Base-by-base conservation (phyloP, 1,140 invertebrate species). In the Sinella curviseta region DNA sequence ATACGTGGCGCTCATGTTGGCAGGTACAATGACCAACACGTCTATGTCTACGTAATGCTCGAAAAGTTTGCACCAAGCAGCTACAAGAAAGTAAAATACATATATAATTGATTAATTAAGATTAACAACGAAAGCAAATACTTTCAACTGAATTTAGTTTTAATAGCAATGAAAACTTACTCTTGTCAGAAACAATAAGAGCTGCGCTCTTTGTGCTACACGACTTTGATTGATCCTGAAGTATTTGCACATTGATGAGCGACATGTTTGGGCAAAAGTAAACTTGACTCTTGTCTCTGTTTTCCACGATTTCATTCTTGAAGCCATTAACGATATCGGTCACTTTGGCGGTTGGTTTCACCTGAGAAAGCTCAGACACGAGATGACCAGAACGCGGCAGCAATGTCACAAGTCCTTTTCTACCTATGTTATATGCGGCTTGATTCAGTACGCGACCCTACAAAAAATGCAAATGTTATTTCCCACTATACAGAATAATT, bases 41-140 rank as follows among this genome's bases (percentile, higher is more conserved):
- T 82, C 79, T 4, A 83, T 73, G 31, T 80, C 77, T 14, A 83
- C 28, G 57, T 80, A 82, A 54, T 83, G 79, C 67, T 83, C 82
- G 48, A 83, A 83, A 34, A 65, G 80, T 76, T 83, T 83, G 33
- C 81, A 82, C 12, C 77, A 30, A 24, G 82, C 75, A 82, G 55
- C 82, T 83, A 54, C 16, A 67, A 70, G 31, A 26, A 74, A 12
- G 24, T 33, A 74, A 74, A 33, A 30, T 8, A 74, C 8, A 14
- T 54, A 16, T 54, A 26, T 12, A 67, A 67, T 12, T 67, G 4
- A 67, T 67, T 26, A 4, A 24, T 67, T 26, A 26, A 67, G 24
- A 12, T 67, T 67, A 24, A 67, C 30, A 26, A 26, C 8, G 24
- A 14, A 65, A n/a, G 8, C 20, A 48, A 48, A 48, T 48, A 48